Conservation (phyloP, 2,797 vertebrate genomes). For the Sternotherus odoratus region DNA sequence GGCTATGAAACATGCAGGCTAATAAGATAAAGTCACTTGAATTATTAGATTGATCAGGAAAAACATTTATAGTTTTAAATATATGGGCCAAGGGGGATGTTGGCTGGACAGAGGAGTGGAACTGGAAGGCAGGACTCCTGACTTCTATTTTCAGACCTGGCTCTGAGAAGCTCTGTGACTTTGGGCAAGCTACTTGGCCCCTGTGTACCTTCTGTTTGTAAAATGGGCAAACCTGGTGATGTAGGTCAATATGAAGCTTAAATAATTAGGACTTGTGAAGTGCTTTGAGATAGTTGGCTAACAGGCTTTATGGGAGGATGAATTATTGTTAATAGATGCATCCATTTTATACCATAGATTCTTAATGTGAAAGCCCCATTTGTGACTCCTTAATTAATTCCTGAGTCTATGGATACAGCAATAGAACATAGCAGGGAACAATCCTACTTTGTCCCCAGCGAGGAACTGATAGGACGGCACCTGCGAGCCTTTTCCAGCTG, state of each 20-base stretch:
- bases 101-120: background rate
- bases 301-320: rapidly evolving
- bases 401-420: rapidly evolving
- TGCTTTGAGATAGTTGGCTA: background rate
- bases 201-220: background rate
- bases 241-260: rapidly evolving
- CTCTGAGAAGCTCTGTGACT: conserved; percentile 53
- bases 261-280: rapidly evolving
- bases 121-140: rapidly evolving
- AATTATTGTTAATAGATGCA: rapidly evolving
- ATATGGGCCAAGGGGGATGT: background rate
- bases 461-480: background rate
- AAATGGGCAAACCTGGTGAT: rapidly evolving
- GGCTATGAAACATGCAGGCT: rapidly evolving
- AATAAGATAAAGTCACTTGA: background rate
- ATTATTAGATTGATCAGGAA: background rate
- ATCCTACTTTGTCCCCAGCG: too few relatives aligned
- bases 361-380: background rate
- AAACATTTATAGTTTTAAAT: background rate
- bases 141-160: background rate
- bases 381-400: rapidly evolving
- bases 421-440: rapidly evolving
- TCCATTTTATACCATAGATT: rapidly evolving
- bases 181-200: background rate
- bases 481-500: rapidly evolving